Percentiles rank a stretch among this genome's conserved stretches.
These are phyloP conservation scores for Virgularia gustaviana DNA, from an alignment of 92 coral and sea anemone species.

Conservation along the genomic window DNA sequence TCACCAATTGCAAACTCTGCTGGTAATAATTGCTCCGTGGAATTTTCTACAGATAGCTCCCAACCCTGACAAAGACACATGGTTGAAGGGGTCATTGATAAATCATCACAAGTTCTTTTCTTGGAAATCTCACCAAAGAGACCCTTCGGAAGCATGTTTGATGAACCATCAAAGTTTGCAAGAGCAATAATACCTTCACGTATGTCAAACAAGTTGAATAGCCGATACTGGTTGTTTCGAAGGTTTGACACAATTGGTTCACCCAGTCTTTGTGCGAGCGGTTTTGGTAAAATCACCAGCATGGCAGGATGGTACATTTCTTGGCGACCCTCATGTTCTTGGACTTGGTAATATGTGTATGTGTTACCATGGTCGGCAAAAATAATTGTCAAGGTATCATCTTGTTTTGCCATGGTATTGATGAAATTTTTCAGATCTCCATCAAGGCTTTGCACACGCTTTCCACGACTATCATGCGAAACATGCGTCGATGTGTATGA, in stretches of 20 bases:
- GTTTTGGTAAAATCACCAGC: slow-evolving; percentile 31
- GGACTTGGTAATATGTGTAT: slow-evolving; percentile 21
- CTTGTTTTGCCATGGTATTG: neutral
- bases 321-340: slow-evolving; percentile 23
- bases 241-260: neutral
- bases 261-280: slow-evolving; percentile 12
- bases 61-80: slow-evolving; percentile 31
- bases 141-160: neutral
- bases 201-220: slow-evolving; percentile 29
- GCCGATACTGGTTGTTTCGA: slow-evolving; percentile 17
- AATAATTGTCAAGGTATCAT: slow-evolving; percentile 22
- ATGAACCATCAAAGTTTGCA: slow-evolving; percentile 26
- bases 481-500: slow-evolving; percentile 27
- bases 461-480: slow-evolving; percentile 21
- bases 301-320: slow-evolving; percentile 30
- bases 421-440: slow-evolving; percentile 10
- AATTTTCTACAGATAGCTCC: neutral
- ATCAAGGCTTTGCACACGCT: slow-evolving; percentile 33
- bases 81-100: slow-evolving; percentile 4
- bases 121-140: slow-evolving; percentile 24
- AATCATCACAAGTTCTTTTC: slow-evolving; percentile 24
- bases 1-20: slow-evolving; percentile 40
- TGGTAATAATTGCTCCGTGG: neutral
- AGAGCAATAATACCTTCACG: slow-evolving; percentile 18
- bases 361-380: slow-evolving; percentile 44